Conservation (phyloP, 92 coral and sea anemone genomes). For the Parazoanthus darwini region DNA sequence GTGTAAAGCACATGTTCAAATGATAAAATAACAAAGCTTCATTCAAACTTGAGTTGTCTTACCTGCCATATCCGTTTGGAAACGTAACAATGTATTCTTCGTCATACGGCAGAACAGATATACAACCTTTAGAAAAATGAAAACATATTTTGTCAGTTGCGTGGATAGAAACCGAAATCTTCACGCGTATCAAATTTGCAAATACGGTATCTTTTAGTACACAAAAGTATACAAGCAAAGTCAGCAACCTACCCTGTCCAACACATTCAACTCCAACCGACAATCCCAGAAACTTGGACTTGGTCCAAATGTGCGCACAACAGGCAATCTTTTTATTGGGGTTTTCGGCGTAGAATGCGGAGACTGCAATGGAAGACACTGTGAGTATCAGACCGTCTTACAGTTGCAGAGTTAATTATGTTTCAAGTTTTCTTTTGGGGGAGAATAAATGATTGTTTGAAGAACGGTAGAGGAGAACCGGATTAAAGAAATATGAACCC, state of each 20-base stretch:
- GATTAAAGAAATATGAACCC: too few relatives aligned
- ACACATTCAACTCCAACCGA: constrained; percentile 96
- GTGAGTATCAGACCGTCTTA: background rate
- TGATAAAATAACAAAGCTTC: background rate
- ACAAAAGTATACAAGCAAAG: background rate
- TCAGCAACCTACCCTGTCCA: constrained; percentile 75
- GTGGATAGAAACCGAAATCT: background rate
- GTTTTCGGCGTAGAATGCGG: constrained; percentile 94
- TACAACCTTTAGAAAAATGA: constrained; percentile 65
- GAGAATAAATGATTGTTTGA: too few relatives aligned
- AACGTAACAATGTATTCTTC: constrained; percentile 95
- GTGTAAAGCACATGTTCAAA: background rate
- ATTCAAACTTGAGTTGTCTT: background rate
- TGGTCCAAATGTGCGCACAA: constrained; percentile 98
- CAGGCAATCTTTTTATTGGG: constrained; percentile 73
- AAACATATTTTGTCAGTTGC: background rate
- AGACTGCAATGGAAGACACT: constrained; percentile 52
- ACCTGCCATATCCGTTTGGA: constrained; percentile 99
- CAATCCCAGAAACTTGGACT: constrained; percentile 95
- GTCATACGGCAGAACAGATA: constrained; percentile 88
- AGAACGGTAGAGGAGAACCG: too few relatives aligned
- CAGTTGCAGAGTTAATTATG: background rate
- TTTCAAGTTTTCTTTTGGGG: too few relatives aligned
- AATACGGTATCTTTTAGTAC: too few relatives aligned
- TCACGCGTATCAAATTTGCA: too few relatives aligned